phyloP scores from a whole-genome alignment of 1,140 invertebrate genomes.

The Mycetomoellerius zeteki region DNA sequence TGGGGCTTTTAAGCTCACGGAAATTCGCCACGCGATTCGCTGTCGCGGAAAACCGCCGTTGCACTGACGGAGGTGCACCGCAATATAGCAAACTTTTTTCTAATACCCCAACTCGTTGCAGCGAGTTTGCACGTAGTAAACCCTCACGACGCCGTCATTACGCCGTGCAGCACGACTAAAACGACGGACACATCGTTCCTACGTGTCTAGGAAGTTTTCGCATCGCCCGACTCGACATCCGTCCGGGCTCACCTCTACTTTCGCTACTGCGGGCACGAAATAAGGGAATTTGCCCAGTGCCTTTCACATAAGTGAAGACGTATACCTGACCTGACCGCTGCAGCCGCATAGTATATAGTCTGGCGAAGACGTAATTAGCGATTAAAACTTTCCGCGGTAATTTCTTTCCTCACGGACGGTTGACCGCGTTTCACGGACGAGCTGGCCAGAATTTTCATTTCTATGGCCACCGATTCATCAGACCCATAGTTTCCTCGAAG shows the following conservation, averaged over 20 bases:
- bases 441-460: conserved; percentile 65
- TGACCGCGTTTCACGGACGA: conserved; percentile 70
- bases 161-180: conserved; percentile 63
- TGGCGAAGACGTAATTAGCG: conserved; percentile 74
- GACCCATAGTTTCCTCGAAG: neutral
- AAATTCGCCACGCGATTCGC: conserved; percentile 42
- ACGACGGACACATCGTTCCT: conserved; percentile 76
- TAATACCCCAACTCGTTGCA: conserved; percentile 51
- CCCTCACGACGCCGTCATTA: conserved; percentile 73
- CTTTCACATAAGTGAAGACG: conserved; percentile 56
- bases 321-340: conserved; percentile 7
- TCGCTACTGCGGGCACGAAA: conserved; percentile 64
- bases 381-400: conserved; percentile 77
- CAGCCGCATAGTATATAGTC: neutral
- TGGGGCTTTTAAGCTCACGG: conserved; percentile 32
- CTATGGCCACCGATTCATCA: conserved; percentile 57
- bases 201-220: conserved; percentile 76
- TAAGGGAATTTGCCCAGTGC: conserved; percentile 67
- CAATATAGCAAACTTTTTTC: conserved; percentile 62
- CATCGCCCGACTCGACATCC: conserved; percentile 66
- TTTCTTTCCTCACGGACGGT: conserved; percentile 76
- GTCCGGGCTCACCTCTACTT: conserved; percentile 55
- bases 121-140: conserved; percentile 74
- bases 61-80: conserved; percentile 41
- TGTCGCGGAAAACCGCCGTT: conserved; percentile 13